Conservation (phyloP, 2,888 invertebrate species). For the Lissonota sp. region DNA sequence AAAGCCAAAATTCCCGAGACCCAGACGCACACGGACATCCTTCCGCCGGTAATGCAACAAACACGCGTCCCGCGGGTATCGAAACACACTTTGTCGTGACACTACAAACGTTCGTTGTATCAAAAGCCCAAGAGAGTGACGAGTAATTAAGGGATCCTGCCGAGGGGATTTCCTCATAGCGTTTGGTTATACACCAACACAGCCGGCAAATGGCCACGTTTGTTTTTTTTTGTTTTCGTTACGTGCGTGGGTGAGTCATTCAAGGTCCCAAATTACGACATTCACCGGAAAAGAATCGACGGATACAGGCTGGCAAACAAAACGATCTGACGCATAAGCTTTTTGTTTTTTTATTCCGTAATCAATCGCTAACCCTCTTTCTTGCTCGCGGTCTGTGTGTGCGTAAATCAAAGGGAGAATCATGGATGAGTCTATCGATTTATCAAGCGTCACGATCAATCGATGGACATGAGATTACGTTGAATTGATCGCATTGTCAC, state of each 20-base stretch:
- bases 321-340: no score
- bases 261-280: no score
- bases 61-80: no score
- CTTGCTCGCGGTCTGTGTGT: background rate
- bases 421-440: slow-evolving; percentile 48
- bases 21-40: slow-evolving; percentile 15
- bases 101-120: background rate
- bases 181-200: no score
- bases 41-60: slow-evolving; percentile 19
- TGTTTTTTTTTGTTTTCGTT: no score
- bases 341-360: no score
- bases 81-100: background rate
- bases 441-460: slow-evolving; percentile 19
- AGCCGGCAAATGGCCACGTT: no score
- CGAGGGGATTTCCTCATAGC: no score
- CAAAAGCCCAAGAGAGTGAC: background rate
- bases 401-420: slow-evolving; percentile 1
- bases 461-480: slow-evolving; percentile 41
- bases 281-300: no score
- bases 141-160: slow-evolving; percentile 14
- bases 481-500: slow-evolving; percentile 21
- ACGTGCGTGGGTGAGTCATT: no score
- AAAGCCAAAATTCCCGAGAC: slow-evolving; percentile 18
- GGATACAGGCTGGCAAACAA: no score
- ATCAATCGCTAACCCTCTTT: no score